phyloP scores from a whole-genome alignment of 1,140 invertebrate genomes.

The Calliphora vicina region DNA sequence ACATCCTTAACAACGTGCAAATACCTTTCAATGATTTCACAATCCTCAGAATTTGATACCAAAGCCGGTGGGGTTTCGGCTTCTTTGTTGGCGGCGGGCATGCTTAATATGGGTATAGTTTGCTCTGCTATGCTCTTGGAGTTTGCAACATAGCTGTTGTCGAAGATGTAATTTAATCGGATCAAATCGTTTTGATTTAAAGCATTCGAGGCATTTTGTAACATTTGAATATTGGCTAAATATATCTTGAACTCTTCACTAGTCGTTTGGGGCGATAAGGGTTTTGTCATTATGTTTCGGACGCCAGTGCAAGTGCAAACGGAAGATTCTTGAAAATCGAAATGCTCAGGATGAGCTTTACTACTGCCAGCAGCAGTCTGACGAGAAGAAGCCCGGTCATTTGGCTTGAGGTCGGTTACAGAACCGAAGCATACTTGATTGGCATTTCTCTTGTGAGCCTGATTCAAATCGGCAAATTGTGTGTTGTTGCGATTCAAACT shows the following conservation, averaged over 20 bases:
- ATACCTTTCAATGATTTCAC: conserved; percentile 51
- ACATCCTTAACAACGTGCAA: conserved; percentile 45
- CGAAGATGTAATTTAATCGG: conserved; percentile 68
- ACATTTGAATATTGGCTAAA: conserved; percentile 73
- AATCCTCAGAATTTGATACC: conserved; percentile 51
- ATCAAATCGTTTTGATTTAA: conserved; percentile 66
- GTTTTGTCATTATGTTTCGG: conserved; percentile 70
- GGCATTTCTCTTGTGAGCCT: conserved; percentile 44
- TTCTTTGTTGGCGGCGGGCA: conserved; percentile 43
- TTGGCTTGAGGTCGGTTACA: conserved; percentile 56
- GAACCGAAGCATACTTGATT: conserved; percentile 56
- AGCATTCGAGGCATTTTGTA: conserved; percentile 72
- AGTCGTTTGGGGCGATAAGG: conserved; percentile 68
- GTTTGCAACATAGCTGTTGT: conserved; percentile 64
- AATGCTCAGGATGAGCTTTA: conserved; percentile 15
- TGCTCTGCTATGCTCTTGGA: conserved; percentile 44
- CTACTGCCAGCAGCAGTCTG: neutral
- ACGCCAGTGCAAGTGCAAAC: conserved; percentile 59
- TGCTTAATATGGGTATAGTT: conserved; percentile 44
- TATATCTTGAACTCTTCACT: conserved; percentile 74
- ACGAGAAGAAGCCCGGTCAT: conserved; percentile 18
- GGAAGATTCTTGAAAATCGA: conserved; percentile 39
- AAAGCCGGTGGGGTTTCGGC: conserved; percentile 46
- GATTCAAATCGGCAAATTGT: conserved; percentile 46
- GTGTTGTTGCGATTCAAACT: conserved; percentile 52